Conservation (phyloP, 2,888 invertebrate species). For the Andrena marginata region DNA sequence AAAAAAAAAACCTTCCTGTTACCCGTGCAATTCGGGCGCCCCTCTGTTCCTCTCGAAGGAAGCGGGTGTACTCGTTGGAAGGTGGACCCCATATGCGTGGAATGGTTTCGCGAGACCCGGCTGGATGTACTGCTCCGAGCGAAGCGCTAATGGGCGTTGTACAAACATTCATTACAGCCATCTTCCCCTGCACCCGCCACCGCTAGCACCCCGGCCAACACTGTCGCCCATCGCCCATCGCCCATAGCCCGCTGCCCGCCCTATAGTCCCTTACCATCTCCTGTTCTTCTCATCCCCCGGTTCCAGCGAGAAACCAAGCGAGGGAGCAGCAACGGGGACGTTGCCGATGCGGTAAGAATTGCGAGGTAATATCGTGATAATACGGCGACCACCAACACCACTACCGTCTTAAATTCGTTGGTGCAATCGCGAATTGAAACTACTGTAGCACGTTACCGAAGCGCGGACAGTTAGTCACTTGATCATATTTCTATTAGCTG, state of each 20-base stretch:
- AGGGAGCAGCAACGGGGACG: conserved; percentile 43
- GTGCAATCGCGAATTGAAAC: not conserved
- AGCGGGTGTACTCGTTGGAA: conserved; percentile 46
- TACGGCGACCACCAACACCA: too few relatives aligned
- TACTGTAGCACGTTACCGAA: conserved; percentile 2
- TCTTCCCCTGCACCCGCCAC: conserved; percentile 52
- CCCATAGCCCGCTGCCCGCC: not conserved
- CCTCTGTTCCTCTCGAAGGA: conserved; percentile 31
- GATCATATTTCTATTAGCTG: not conserved
- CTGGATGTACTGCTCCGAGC: conserved; percentile 59
- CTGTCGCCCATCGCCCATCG: too few relatives aligned
- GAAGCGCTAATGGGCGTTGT: conserved; percentile 83
- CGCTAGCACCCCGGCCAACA: not conserved
- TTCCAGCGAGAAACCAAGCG: conserved; percentile 6
- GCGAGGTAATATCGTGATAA: conserved; percentile 8
- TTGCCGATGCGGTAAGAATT: conserved; percentile 61
- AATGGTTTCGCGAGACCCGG: conserved; percentile 79
- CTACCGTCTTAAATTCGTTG: conserved; percentile 45
- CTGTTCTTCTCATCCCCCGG: conserved; percentile 7
- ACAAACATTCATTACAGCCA: conserved; percentile 84
- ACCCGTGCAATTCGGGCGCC: not conserved
- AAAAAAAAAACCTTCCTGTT: not conserved
- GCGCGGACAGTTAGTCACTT: not conserved
- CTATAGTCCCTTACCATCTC: not conserved
- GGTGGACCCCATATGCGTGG: conserved; percentile 79